phyloP scores from a whole-genome alignment of 2,888 invertebrate species.

The Yponomeuta malinellus region DNA sequence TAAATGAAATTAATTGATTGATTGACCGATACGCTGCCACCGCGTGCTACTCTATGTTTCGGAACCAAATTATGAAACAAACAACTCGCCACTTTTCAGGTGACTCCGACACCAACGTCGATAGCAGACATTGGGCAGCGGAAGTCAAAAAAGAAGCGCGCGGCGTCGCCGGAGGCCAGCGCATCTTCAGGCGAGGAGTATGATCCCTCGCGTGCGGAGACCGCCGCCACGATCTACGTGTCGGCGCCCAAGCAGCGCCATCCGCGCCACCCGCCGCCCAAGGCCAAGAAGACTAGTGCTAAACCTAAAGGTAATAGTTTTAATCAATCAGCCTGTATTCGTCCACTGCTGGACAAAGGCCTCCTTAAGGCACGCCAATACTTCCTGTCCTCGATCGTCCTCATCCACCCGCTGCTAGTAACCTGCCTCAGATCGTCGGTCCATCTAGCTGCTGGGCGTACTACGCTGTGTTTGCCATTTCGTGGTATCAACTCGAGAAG shows the following conservation, averaged over 20 bases:
- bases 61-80: neutral
- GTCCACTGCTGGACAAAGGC: too few species aligned
- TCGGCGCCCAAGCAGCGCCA: conserved; percentile 61
- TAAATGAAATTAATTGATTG: too few species aligned
- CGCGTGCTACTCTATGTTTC: too few species aligned
- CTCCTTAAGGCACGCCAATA: too few species aligned
- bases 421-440: too few species aligned
- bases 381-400: too few species aligned
- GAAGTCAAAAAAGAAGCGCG: conserved; percentile 65
- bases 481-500: too few species aligned
- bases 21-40: too few species aligned
- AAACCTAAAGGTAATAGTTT: conserved; percentile 47
- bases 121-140: conserved; percentile 60
- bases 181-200: conserved; percentile 70
- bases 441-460: too few species aligned
- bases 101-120: conserved; percentile 50
- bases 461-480: too few species aligned
- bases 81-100: conserved; percentile 29
- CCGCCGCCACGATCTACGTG: conserved; percentile 57
- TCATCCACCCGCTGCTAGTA: too few species aligned
- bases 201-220: conserved; percentile 59
- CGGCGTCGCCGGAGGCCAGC: conserved; percentile 55
- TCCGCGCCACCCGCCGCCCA: conserved; percentile 44
- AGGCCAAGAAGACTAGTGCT: conserved; percentile 50
- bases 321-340: neutral